A percentile compares a stretch with the other conserved stretches of the same genome.
These are phyloP conservation scores for Anguilla pacifica DNA, from an alignment of 2,797 vertebrate genomes.

Conservation along the genomic window DNA sequence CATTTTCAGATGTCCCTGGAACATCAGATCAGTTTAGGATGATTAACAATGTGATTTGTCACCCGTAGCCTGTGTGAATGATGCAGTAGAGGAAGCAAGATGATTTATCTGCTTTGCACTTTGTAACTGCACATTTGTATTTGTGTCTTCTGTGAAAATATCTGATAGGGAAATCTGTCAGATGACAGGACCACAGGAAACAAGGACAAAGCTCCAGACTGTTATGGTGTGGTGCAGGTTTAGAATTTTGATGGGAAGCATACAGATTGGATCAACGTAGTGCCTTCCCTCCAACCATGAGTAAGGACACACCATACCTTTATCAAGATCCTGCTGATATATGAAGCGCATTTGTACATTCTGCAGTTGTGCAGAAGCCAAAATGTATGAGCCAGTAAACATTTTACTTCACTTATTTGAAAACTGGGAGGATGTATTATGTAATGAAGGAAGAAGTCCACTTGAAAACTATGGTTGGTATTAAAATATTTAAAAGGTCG, in stretches of 20 bases:
- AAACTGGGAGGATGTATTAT: neutral
- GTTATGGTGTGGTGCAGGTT: neutral
- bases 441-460: neutral
- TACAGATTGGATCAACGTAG: neutral
- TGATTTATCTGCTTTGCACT: neutral
- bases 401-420: neutral
- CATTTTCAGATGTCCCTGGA: neutral
- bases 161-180: neutral
- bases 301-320: neutral
- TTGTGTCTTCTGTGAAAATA: neutral
- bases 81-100: neutral
- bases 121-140: neutral
- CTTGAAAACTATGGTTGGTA: neutral
- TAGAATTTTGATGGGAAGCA: neutral
- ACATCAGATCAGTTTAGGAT: neutral
- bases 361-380: neutral
- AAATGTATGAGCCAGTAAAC: neutral
- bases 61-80: neutral
- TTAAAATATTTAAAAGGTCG: neutral
- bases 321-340: neutral
- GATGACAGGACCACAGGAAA: neutral
- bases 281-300: neutral
- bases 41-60: neutral
- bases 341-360: neutral
- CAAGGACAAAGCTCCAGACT: neutral